Conservation (phyloP, 2,888 invertebrate genomes). For the Drosophila histrio region DNA sequence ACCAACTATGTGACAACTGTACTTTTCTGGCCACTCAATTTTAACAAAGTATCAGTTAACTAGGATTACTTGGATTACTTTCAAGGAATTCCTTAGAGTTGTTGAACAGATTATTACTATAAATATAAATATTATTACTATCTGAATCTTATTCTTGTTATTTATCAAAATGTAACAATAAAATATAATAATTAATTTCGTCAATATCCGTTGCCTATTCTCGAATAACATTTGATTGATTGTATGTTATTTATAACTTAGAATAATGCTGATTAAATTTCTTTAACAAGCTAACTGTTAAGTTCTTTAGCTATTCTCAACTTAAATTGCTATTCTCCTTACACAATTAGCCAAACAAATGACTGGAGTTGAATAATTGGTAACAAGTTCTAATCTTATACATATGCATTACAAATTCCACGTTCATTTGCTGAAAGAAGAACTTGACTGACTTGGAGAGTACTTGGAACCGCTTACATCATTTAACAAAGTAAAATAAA, state of each 20-base stretch:
- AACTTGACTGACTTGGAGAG: constrained; percentile 16
- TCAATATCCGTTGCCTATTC: background rate
- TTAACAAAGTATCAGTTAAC: background rate
- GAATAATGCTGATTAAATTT: background rate
- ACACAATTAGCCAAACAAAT: constrained; percentile 21
- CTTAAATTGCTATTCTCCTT: background rate
- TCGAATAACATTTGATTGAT: background rate
- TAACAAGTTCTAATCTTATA: constrained; percentile 48
- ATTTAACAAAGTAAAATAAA: too few relatives aligned
- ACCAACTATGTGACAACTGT: constrained; percentile 26
- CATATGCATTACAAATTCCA: constrained; percentile 42
- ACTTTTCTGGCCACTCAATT: background rate
- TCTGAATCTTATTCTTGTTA: too few relatives aligned
- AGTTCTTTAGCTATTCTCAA: background rate
- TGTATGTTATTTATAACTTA: background rate
- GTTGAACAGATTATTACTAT: background rate
- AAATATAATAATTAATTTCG: background rate
- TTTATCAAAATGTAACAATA: background rate
- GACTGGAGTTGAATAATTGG: constrained; percentile 42
- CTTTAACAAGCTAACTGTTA: background rate
- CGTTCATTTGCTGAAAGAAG: constrained; percentile 37
- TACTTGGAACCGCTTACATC: constrained; percentile 42
- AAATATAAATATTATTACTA: too few relatives aligned
- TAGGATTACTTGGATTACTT: background rate
- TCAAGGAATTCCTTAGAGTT: background rate